phyloP scores from a whole-genome alignment of 2,888 invertebrate species.

The Agrotis puta region DNA sequence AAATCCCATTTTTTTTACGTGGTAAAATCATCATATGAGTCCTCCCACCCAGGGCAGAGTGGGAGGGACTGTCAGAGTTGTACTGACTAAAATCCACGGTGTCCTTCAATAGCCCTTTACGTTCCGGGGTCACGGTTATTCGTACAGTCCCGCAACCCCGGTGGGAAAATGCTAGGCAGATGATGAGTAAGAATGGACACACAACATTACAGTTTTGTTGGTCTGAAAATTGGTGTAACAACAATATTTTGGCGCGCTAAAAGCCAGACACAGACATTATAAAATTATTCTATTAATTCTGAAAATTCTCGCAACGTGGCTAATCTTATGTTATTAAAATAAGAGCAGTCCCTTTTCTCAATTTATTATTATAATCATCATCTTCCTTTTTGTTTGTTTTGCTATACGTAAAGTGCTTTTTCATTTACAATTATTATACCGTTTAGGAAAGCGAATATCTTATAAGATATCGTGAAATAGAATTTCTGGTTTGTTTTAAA shows the following conservation, averaged over 20 bases:
- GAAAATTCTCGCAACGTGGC: constrained; percentile 1
- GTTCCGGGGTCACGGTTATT: no score
- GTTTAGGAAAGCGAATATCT: background rate
- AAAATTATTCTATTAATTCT: constrained; percentile 21
- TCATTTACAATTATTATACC: no score
- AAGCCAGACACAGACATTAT: constrained; percentile 16
- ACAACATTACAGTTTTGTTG: background rate
- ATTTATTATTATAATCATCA: background rate
- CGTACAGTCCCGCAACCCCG: no score
- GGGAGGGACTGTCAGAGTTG: no score
- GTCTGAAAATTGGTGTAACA: background rate
- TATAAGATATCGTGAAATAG: background rate
- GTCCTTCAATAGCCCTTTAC: no score
- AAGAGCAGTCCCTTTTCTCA: background rate
- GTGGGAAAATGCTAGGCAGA: no score
- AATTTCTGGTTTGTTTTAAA: background rate
- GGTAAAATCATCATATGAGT: no score
- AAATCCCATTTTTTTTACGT: no score
- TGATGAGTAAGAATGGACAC: background rate
- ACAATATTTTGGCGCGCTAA: constrained; percentile 2
- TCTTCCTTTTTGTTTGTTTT: background rate
- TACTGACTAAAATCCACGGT: no score
- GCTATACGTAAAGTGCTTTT: background rate
- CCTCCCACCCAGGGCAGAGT: no score
- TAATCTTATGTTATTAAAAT: background rate